Conservation (phyloP, 2,113 vertebrate genomes). For the Acanthisitta chloris region DNA sequence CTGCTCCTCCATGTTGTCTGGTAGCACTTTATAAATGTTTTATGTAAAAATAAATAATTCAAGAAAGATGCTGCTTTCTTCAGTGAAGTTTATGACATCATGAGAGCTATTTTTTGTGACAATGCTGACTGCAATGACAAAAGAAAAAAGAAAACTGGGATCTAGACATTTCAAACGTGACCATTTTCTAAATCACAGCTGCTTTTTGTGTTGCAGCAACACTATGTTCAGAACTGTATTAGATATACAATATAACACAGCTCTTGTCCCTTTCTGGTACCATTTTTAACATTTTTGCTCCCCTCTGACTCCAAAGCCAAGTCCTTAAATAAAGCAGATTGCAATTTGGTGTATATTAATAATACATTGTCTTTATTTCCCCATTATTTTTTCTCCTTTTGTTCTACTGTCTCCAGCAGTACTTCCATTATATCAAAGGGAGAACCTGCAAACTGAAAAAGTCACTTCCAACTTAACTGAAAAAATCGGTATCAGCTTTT, state of each 20-base stretch:
- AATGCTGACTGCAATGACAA: constrained; percentile 15
- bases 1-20: neutral
- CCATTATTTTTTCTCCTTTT: neutral
- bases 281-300: neutral
- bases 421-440: neutral
- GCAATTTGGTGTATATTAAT: neutral
- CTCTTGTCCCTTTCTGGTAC: neutral
- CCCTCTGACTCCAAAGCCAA: neutral
- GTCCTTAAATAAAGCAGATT: neutral
- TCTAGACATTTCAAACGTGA: constrained; percentile 19
- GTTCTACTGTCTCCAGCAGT: neutral
- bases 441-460: neutral
- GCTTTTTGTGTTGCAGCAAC: neutral
- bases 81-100: constrained; percentile 57
- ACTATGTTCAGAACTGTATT: neutral
- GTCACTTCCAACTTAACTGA: neutral
- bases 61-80: constrained; percentile 36
- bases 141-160: constrained; percentile 24
- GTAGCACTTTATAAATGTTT: constrained; percentile 56
- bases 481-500: neutral
- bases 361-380: neutral
- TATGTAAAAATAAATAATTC: constrained; percentile 61
- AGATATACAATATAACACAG: neutral
- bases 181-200: constrained; percentile 16
- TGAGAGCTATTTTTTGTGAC: constrained; percentile 27